Percentiles rank a stretch among this genome's conserved stretches.
Evolutionary conservation across 35 echinoderm and acorn worm genomes (phyloP).

Genomic region (Acanthaster planci): DNA sequence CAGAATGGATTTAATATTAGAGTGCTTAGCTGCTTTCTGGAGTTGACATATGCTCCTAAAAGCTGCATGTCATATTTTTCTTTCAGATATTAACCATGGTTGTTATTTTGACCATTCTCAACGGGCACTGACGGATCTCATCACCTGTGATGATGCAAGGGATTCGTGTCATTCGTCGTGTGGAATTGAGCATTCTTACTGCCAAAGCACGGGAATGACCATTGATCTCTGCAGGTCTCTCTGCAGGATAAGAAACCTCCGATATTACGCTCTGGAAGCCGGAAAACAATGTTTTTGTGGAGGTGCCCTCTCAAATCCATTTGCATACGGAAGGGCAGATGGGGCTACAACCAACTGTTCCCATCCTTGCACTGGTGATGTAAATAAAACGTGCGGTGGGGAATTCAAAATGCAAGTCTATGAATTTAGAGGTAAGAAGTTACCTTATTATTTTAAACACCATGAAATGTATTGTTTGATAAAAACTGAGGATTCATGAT

Average conservation of each 20-base stretch:
- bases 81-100: neutral
- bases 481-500: no score
- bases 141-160: neutral
- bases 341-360: neutral
- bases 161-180: neutral
- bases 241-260: conserved; percentile 22
- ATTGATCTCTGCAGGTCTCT: conserved; percentile 19
- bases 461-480: no score
- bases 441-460: no score
- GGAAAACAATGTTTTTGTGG: conserved; percentile 53
- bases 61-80: no score
- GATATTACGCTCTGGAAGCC: conserved; percentile 39
- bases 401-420: conserved; percentile 60
- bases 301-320: neutral
- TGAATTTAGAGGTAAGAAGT: conserved; percentile 37
- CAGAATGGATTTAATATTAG: no score
- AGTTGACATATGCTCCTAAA: no score
- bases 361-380: conserved; percentile 46
- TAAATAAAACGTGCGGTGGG: conserved; percentile 44
- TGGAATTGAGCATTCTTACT: conserved; percentile 7
- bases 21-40: no score
- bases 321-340: neutral
- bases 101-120: conserved; percentile 14
- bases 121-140: conserved; percentile 20
- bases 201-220: conserved; percentile 17